A percentile compares a stretch with the other conserved stretches of the same genome.
phyloP scores from a whole-genome alignment of 2,113 vertebrate species.

The Gambusia affinis region DNA sequence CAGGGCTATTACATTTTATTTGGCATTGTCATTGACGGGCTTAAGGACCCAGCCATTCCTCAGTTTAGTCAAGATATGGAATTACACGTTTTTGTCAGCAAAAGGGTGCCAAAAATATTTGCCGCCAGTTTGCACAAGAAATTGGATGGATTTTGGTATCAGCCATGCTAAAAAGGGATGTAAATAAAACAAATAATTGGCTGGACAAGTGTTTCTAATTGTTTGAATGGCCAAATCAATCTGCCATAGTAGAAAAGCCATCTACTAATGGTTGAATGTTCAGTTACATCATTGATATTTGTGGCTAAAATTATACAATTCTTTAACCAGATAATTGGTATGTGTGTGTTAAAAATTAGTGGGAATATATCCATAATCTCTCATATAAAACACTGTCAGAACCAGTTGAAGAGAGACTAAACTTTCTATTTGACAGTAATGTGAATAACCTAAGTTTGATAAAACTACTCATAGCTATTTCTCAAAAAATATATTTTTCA shows the following conservation, averaged over 20 bases:
- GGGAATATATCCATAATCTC: too few relatives aligned
- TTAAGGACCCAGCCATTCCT: slow-evolving; percentile 47
- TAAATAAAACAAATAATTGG: too few relatives aligned
- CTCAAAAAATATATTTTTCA: background rate
- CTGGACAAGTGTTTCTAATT: background rate
- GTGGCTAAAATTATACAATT: background rate
- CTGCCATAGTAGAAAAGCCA: background rate
- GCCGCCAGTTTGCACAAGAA: slow-evolving; percentile 18
- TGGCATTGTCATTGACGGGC: slow-evolving; percentile 61
- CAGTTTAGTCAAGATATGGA: slow-evolving; percentile 46
- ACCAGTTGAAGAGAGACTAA: background rate
- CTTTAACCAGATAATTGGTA: too few relatives aligned
- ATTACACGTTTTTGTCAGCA: slow-evolving; percentile 25
- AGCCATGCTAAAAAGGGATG: background rate
- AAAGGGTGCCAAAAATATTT: slow-evolving; percentile 29
- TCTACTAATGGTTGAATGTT: background rate
- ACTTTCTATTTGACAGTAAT: background rate
- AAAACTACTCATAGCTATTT: background rate
- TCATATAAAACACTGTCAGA: background rate
- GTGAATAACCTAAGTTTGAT: background rate
- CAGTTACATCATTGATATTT: background rate
- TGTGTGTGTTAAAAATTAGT: background rate
- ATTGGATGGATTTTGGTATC: slow-evolving; percentile 33
- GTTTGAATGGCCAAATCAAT: background rate
- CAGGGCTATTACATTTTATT: slow-evolving; percentile 63